Evolutionary conservation across 2,797 vertebrate species (phyloP).

Genomic region (Manis javanica): DNA sequence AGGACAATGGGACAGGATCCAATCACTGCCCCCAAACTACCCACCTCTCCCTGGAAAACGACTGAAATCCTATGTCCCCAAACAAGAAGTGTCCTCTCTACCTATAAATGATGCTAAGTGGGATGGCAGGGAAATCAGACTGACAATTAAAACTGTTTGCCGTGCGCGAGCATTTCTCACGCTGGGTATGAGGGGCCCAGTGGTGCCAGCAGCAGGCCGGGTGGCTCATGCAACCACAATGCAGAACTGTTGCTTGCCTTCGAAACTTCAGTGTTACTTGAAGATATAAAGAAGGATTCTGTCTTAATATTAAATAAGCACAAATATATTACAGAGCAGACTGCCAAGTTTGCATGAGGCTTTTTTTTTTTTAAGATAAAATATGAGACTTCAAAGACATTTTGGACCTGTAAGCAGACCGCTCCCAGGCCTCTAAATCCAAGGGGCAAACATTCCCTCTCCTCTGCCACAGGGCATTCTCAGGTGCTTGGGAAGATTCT

Average conservation of each 20-base stretch:
- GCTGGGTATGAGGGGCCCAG: background rate
- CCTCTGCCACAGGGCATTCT: background rate
- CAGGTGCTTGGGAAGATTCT: background rate
- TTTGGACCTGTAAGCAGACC: slow-evolving; percentile 40
- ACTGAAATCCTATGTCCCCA: background rate
- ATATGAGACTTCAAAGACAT: slow-evolving; percentile 72
- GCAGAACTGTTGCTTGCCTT: slow-evolving; percentile 32
- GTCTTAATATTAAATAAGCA: slow-evolving; percentile 71
- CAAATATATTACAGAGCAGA: slow-evolving; percentile 63
- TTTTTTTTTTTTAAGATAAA: slow-evolving; percentile 64
- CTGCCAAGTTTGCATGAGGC: slow-evolving; percentile 26
- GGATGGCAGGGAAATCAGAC: background rate
- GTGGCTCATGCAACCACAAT: background rate
- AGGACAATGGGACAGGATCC: background rate
- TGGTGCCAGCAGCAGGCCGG: background rate
- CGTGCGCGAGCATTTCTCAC: background rate
- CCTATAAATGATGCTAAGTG: background rate
- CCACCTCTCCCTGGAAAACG: background rate
- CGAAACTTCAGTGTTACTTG: slow-evolving; percentile 45
- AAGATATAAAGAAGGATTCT: slow-evolving; percentile 54
- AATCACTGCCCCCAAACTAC: background rate
- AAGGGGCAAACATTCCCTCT: slow-evolving; percentile 19
- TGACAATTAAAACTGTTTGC: background rate
- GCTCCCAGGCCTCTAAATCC: slow-evolving; percentile 29
- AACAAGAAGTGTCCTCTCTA: background rate